phyloP scores from a whole-genome alignment of 2,888 invertebrate species.

The Zaprionus lineosus region DNA sequence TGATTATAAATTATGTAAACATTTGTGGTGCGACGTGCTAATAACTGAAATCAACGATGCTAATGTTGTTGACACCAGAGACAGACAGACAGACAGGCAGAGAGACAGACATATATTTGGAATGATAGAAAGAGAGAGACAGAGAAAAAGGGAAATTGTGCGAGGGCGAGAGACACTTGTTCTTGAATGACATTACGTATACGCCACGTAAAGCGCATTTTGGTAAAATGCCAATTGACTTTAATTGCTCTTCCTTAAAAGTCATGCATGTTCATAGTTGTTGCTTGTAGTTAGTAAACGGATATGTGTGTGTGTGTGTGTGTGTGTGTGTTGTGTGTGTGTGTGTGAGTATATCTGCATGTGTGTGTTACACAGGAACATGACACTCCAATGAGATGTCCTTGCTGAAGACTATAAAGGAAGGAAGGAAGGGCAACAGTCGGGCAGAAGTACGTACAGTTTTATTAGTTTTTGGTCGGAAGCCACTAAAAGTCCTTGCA shows the following conservation, averaged over 20 bases:
- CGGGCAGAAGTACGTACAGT: constrained; percentile 19
- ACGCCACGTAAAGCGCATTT: constrained; percentile 64
- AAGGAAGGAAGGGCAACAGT: constrained; percentile 2
- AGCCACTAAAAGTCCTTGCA: constrained; percentile 60
- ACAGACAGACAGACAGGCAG: constrained; percentile 4
- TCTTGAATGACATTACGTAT: constrained; percentile 52
- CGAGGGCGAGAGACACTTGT: too few relatives aligned
- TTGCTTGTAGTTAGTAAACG: background rate
- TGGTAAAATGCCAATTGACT: constrained; percentile 76
- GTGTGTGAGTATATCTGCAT: constrained; percentile 8
- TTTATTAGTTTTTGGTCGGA: constrained; percentile 63
- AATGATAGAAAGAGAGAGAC: too few relatives aligned
- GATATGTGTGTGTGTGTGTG: background rate
- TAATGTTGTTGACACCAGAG: constrained; percentile 54
- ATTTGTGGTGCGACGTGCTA: constrained; percentile 52
- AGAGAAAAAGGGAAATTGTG: too few relatives aligned
- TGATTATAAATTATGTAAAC: constrained; percentile 54
- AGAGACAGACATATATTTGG: too few relatives aligned
- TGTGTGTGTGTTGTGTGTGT: constrained; percentile 7
- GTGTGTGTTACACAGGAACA: constrained; percentile 34
- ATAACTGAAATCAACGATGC: constrained; percentile 55
- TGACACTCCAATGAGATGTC: constrained; percentile 33
- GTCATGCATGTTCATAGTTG: constrained; percentile 39
- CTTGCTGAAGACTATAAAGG: background rate
- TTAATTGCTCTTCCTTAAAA: constrained; percentile 67